Base-by-base conservation (phyloP, 2,888 invertebrate genomes). In the Hirtodrosophila cameraria region DNA sequence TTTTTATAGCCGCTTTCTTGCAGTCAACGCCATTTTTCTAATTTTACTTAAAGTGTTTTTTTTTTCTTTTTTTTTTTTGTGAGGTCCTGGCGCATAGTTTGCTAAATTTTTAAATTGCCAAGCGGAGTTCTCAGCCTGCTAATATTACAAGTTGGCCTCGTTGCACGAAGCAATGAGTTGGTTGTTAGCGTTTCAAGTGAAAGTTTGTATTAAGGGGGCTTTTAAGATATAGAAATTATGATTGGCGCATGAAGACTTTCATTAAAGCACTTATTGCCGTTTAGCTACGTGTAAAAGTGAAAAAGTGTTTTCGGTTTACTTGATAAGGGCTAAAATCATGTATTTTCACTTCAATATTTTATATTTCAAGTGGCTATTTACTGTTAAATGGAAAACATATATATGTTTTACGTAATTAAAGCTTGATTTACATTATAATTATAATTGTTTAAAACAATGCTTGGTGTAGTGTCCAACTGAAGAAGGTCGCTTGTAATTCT, bases 81-180 rank as follows among this genome's bases (percentile, higher is more conserved):
- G 30, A 7, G 50, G 41, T 46, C 35, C 28, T 46, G 42, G 42
- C 15, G 25, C 45, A 53, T 38, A 55, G 50, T 66, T 65, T 45
- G 63, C 60, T 75, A 77, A 83, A 80, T 83, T 80, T 69, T 75
- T 57, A 79, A 79, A 79, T 82, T 76, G 63, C 72, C 58, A 48
- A 12, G 30, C 45, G 13, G 25, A 20, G 53, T 25, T 11, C 35
- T 42, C n/a, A 8, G 45, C 28, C 42, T 18, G 52, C 36, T 12
- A 23, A 41, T 8, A 6, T 2, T 11, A 9, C 28, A 43, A 27
- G 46, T 53, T 60, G 67, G 33, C 67, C 67, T 52, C 62, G 16
- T 55, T 67, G 20, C 41, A 31, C 9, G 33, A 28, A 8, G 38
- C 50, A 64, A 59, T 48, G 57, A 49, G 58, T 18, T 46, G 61